Evolutionary conservation across 1,140 invertebrate genomes (phyloP).

Genomic region (Brachionus sp.): DNA sequence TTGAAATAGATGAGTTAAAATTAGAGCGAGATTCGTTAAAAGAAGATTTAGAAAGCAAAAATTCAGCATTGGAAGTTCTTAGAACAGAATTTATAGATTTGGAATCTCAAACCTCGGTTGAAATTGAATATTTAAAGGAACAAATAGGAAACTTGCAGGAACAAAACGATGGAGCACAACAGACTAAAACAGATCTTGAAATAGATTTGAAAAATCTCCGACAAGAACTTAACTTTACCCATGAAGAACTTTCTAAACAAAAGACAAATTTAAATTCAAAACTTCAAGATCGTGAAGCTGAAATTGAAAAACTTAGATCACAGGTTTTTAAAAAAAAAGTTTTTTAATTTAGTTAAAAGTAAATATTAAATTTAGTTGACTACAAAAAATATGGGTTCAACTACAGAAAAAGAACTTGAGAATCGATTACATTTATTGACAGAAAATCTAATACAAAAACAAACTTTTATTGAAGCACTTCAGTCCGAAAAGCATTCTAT

Average conservation of each 20-base stretch:
- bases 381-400: conserved; percentile 60
- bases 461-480: conserved; percentile 71
- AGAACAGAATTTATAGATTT: conserved; percentile 63
- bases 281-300: conserved; percentile 65
- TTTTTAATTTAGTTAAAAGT: neutral
- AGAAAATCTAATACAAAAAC: conserved; percentile 75
- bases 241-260: conserved; percentile 65
- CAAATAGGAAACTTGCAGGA: conserved; percentile 53
- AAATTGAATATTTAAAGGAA: conserved; percentile 53
- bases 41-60: conserved; percentile 65
- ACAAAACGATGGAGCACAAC: conserved; percentile 52
- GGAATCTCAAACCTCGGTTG: conserved; percentile 52
- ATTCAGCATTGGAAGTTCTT: conserved; percentile 62
- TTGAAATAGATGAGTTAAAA: conserved; percentile 60
- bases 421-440: conserved; percentile 69
- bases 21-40: conserved; percentile 66
- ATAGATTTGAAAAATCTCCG: conserved; percentile 37
- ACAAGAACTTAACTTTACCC: conserved; percentile 65
- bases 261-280: conserved; percentile 61
- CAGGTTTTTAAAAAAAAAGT: conserved; percentile 57
- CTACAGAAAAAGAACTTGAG: conserved; percentile 67
- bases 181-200: neutral
- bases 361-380: conserved; percentile 55
- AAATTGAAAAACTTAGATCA: conserved; percentile 65
- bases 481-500: conserved; percentile 76